Evolutionary conservation across 2,888 invertebrate species (phyloP).

Genomic region (Cheilosia grossa): DNA sequence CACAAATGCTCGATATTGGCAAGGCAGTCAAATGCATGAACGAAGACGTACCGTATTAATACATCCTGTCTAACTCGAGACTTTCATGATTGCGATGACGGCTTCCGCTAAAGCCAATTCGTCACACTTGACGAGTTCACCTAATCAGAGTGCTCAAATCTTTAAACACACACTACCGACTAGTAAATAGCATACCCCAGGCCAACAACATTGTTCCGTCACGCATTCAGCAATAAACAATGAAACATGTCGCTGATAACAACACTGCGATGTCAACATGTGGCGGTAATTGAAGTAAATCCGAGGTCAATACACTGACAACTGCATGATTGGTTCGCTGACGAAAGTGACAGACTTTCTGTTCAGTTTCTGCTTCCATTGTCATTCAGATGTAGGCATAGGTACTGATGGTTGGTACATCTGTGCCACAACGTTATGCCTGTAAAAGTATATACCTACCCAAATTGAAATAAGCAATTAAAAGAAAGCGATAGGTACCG

Average conservation of each 20-base stretch:
- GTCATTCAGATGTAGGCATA: not conserved
- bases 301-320: constrained; percentile 35
- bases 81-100: constrained; percentile 21
- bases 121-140: constrained; percentile 23
- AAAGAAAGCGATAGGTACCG: constrained; percentile 11
- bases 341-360: constrained; percentile 27
- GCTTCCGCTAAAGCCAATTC: constrained; percentile 21
- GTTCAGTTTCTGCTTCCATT: not conserved
- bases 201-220: constrained; percentile 7
- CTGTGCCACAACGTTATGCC: not conserved
- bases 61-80: no score
- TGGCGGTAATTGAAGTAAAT: constrained; percentile 35
- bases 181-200: not conserved
- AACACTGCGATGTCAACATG: constrained; percentile 9
- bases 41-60: no score
- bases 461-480: constrained; percentile 33
- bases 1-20: no score
- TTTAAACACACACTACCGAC: not conserved
- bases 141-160: constrained; percentile 31
- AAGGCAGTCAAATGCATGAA: no score
- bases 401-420: not conserved
- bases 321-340: constrained; percentile 28
- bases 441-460: not conserved
- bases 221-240: constrained; percentile 27
- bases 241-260: constrained; percentile 16